Conservation (phyloP, 2,797 vertebrate species). For the Ibycter americanus region DNA sequence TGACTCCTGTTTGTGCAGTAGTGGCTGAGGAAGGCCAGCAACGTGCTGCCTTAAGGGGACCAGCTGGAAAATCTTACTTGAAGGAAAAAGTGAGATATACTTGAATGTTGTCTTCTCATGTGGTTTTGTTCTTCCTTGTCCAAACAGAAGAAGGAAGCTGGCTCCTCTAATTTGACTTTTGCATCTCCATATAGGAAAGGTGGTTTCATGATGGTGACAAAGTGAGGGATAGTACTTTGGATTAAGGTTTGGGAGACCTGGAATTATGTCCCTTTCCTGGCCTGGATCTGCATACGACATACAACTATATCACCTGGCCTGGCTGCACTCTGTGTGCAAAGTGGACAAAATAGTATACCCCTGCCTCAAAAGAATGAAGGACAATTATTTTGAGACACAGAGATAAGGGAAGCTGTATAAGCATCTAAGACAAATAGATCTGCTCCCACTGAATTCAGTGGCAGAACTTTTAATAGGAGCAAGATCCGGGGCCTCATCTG, state of each 20-base stretch:
- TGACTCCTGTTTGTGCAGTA: not conserved
- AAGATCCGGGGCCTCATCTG: conserved; percentile 22
- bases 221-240: not conserved
- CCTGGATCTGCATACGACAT: not conserved
- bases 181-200: not conserved
- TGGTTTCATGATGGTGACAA: not conserved
- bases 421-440: conserved; percentile 12
- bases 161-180: not conserved
- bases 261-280: not conserved
- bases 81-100: not conserved
- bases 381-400: not conserved
- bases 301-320: fast-evolving
- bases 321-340: not conserved
- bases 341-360: not conserved
- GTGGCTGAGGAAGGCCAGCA: not conserved
- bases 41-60: not conserved
- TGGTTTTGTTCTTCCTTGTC: not conserved
- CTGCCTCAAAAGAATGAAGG: not conserved
- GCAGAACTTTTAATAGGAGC: conserved; percentile 54
- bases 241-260: not conserved
- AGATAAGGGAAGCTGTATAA: conserved; percentile 1
- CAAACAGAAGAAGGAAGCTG: not conserved
- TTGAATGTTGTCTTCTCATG: not conserved
- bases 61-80: not conserved
- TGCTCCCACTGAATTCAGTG: conserved; percentile 27